Evolutionary conservation across 2,888 invertebrate genomes (phyloP).

Genomic region (Myopa tessellatipennis): DNA sequence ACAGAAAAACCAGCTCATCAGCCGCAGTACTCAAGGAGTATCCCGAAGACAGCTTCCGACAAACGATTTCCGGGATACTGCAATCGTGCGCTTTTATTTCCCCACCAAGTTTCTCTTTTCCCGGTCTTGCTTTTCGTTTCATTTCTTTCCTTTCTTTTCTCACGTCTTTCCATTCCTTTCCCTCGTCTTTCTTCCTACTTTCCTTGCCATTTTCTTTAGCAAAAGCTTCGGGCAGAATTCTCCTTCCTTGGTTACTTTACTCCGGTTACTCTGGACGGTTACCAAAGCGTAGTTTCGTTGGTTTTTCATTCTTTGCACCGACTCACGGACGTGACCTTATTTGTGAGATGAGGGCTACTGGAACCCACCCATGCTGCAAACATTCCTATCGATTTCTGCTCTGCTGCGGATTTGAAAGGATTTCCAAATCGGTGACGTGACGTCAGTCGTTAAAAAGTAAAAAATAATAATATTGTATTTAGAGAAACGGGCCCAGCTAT

Average conservation of each 20-base stretch:
- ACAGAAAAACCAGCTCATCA: background rate
- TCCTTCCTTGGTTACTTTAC: background rate
- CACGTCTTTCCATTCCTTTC: background rate
- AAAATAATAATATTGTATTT: background rate
- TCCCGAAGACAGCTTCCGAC: constrained; percentile 30
- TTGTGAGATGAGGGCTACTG: background rate
- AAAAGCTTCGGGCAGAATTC: background rate
- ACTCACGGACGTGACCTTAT: constrained; percentile 34
- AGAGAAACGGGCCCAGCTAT: constrained; percentile 51
- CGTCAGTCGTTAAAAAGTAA: constrained; percentile 12
- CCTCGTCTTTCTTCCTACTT: background rate
- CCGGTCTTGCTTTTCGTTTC: too few species aligned
- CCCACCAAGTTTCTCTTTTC: background rate
- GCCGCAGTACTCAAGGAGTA: constrained; percentile 13
- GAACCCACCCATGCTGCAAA: background rate
- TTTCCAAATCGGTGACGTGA: constrained; percentile 19
- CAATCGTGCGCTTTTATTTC: constrained; percentile 21
- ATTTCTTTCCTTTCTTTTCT: background rate
- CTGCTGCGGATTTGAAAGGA: constrained; percentile 22
- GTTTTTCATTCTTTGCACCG: background rate
- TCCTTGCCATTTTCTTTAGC: background rate
- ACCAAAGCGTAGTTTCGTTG: background rate
- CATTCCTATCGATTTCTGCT: constrained; percentile 21
- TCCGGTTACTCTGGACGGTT: background rate
- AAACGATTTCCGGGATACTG: background rate